Percentiles rank a stretch among this genome's conserved stretches.
These are phyloP conservation scores for Atrichornis clamosus DNA, from an alignment of 2,113 vertebrate genomes.

Conservation along the genomic window DNA sequence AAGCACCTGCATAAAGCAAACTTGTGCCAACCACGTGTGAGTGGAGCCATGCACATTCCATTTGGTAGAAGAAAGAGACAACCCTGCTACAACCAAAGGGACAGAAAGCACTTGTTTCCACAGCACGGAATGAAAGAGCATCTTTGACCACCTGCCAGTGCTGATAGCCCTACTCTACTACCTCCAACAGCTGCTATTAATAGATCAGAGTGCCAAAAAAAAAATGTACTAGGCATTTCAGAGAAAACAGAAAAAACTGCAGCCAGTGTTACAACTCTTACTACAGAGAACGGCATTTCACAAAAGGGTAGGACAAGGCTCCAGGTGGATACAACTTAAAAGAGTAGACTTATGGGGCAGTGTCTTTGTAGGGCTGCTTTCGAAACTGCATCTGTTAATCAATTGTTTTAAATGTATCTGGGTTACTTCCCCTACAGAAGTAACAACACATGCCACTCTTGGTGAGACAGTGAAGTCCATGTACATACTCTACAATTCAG, in stretches of 20 bases:
- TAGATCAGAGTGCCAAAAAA: background rate
- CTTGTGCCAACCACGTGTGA: accelerated
- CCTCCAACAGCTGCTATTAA: background rate
- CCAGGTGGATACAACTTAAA: background rate
- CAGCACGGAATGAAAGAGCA: background rate
- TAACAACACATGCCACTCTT: background rate
- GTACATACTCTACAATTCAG: background rate
- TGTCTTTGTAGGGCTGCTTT: background rate
- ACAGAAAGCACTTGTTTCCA: background rate
- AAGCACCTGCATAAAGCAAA: background rate
- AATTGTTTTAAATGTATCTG: background rate
- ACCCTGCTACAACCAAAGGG: background rate
- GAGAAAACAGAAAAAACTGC: background rate
- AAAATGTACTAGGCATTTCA: background rate
- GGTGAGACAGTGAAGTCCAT: background rate
- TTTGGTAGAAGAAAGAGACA: background rate
- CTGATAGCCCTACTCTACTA: background rate
- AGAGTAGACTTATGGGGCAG: accelerated
- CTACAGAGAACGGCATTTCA: background rate
- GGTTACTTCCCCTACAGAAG: background rate
- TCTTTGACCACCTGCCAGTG: background rate
- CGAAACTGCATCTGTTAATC: background rate
- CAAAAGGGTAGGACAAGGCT: background rate
- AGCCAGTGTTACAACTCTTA: background rate
- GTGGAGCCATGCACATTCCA: background rate